Base-by-base conservation (phyloP, 2,113 vertebrate genomes). In the Aplodontia rufa region DNA sequence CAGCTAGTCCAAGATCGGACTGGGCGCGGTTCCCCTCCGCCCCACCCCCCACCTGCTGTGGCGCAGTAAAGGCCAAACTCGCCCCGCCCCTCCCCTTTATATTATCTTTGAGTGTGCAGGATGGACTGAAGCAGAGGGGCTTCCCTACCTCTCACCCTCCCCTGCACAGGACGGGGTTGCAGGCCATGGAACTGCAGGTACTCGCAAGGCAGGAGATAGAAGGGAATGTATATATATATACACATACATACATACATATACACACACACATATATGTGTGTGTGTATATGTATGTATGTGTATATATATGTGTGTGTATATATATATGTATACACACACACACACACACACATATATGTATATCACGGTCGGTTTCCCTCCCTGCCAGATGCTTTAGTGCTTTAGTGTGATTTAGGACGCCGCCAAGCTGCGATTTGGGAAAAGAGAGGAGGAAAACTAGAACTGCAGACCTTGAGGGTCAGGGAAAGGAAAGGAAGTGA, bases 41-140 rank as follows among this genome's bases (percentile, higher is more conserved):
- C 93, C 97, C 95, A 87, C 95, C 95, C 92, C 93, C 96, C 91
- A 95, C 94, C 96, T 96, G 95, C 94, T 78, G 95, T 92, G 95
- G 97, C 92, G 97, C 95, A 97, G 97, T 92, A 78, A 72, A 71
- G 95, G 96, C 93, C 95, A 78, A 72, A 62, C 80, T 92, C 45
- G 35, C 47, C 79, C 92, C 74, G 97, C 91, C 96, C 96, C 91
- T 66, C 78, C 90, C 90, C 79, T 10, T 35, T 22, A 35, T 37
- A 4, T 30, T 75, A 90, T 19, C 79, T 81, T 71, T 7, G 7
- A 62, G 66, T 22, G 76, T 84, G 51, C 60, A 30, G 47, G 45
- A 55, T 0, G 26, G 90, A 88, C 35, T 5, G 75, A 37, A 51
- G 88, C 72, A 6, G 58, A 66, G 9, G 85, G 80, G 17, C 58